These are phyloP conservation scores for Eutrigla gurnardus DNA, from an alignment of 2,797 vertebrate species.

Conservation along the genomic window DNA sequence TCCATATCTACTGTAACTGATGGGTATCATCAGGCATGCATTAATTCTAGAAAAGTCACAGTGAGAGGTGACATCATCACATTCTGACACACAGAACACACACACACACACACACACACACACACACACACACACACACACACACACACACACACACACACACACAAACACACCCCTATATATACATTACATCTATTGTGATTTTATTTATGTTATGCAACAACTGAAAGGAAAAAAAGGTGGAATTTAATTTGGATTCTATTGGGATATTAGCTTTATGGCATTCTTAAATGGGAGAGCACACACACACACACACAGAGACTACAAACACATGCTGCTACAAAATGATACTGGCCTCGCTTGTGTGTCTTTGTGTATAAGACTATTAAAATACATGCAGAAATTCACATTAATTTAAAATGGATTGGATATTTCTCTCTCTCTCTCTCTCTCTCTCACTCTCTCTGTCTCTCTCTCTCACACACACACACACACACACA, in stretches of 20 bases:
- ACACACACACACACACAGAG: neutral
- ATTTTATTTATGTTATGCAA: neutral
- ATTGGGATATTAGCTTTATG: neutral
- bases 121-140: neutral
- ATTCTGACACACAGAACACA: neutral
- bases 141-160: neutral
- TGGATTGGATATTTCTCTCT: constrained; percentile 5
- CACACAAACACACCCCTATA: neutral
- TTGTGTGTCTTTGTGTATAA: neutral
- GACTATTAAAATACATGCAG: neutral
- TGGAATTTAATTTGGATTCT: neutral
- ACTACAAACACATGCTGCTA: neutral
- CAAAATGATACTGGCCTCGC: neutral
- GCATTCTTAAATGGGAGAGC: neutral
- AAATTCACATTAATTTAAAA: constrained; percentile 28
- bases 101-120: constrained; percentile 7
- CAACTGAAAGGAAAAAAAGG: neutral
- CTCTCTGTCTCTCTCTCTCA: neutral
- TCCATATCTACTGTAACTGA: constrained; percentile 11
- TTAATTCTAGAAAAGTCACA: constrained; percentile 6
- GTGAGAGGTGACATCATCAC: constrained; percentile 9
- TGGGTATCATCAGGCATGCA: neutral
- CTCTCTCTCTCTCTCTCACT: neutral
- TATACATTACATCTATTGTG: neutral
- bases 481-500: neutral